Base-by-base conservation (phyloP, 2,113 vertebrate genomes). In the Oncorhynchus kisutch region DNA sequence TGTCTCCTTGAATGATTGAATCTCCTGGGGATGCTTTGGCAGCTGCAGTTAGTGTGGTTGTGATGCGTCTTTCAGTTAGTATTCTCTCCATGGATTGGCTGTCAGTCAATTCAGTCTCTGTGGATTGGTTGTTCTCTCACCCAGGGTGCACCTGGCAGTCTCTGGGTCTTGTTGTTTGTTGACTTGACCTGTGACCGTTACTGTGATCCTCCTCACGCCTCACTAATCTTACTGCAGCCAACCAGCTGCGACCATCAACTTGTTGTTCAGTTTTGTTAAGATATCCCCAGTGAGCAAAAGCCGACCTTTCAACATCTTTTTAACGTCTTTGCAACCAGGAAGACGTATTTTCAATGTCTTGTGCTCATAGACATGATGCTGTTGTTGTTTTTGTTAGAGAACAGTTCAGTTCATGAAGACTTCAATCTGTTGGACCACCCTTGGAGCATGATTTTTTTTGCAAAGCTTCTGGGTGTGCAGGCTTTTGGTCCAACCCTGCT, bases 161-260 rank as follows among this genome's bases (percentile, higher is more conserved):
- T 77, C 77, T 8, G 70, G 79, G 78, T 75, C 76, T 78, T 88
- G 88, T 88, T 92, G 88, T 88, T 92, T 94, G 86, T 93, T 93
- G 87, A 85, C 84, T 89, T 82, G 73, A 62, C 79, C 84, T 85
- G 81, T 54, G 65, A 88, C 90, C 81, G 92, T 92, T 93, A 86
- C 83, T 80, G 84, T 80, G 73, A 72, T 82, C 73, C 80, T 82
- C 90, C 80, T 82, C 90, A 88, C 54, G 91, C 87, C 87, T 86
- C 85, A 78, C 86, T 91, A 81, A 84, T 89, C 84, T 85, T 82
- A 76, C 84, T 82, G 74, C 16, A 18, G 13, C 51, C 51, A 45
- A 85, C 86, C 93, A 92, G 91, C 93, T 94, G 91, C 83, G 64
- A 80, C 79, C 75, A n/a, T 81, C 66, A n/a, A 29, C 82, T 77